Evolutionary conservation across 2,888 invertebrate genomes (phyloP).

Genomic region (Cyrtodaria siliqua): DNA sequence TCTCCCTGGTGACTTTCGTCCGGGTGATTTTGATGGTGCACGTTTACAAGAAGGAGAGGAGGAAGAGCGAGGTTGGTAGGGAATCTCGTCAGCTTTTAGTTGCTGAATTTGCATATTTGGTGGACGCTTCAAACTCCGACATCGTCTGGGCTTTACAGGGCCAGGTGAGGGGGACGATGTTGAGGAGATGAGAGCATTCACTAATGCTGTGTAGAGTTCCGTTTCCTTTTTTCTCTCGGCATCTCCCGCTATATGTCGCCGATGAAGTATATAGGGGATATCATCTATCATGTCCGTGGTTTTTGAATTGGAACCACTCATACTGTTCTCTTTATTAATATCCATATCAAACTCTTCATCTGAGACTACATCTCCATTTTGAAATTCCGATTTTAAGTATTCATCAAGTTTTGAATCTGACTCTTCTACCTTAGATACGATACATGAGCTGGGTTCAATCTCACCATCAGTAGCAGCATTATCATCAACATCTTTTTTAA

Average conservation of each 20-base stretch:
- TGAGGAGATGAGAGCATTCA: constrained; percentile 52
- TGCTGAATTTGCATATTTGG: constrained; percentile 71
- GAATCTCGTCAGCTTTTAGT: constrained; percentile 68
- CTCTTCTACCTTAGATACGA: constrained; percentile 53
- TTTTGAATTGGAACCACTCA: constrained; percentile 5
- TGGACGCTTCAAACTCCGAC: constrained; percentile 65
- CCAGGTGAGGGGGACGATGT: constrained; percentile 13
- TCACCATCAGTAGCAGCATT: constrained; percentile 16
- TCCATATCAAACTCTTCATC: not conserved
- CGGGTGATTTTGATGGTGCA: constrained; percentile 56
- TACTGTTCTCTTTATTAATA: constrained; percentile 4
- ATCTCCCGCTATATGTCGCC: constrained; percentile 65
- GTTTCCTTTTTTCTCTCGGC: constrained; percentile 56
- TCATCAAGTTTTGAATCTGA: not conserved
- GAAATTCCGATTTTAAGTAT: not conserved
- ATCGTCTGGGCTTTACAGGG: constrained; percentile 35
- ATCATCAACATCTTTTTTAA: not conserved
- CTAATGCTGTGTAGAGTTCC: constrained; percentile 61
- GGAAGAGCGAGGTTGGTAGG: constrained; percentile 53
- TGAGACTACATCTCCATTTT: too few species aligned
- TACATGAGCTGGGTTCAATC: constrained; percentile 62
- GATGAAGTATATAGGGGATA: constrained; percentile 81
- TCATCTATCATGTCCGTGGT: constrained; percentile 78
- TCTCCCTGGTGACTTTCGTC: constrained; percentile 38
- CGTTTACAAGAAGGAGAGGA: constrained; percentile 47